Evolutionary conservation across 2,113 vertebrate species (phyloP).

Genomic region (Ramphastos sulfuratus): DNA sequence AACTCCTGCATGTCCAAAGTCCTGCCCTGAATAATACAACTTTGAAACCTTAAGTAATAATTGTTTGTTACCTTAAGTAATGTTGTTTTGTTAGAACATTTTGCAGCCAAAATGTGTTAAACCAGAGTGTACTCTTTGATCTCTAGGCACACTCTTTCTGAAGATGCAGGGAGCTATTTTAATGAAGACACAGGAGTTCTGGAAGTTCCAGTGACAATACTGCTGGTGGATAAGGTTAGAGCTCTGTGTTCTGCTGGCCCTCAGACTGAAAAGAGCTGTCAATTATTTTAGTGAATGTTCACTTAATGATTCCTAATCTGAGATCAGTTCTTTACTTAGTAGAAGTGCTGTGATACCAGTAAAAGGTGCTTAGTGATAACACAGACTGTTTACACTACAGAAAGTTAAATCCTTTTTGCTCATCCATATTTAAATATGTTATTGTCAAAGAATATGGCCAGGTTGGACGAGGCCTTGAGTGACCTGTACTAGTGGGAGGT

Average conservation of each 20-base stretch:
- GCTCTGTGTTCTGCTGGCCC: not conserved
- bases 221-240: conserved; percentile 85
- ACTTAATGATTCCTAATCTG: not conserved
- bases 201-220: conserved; percentile 83
- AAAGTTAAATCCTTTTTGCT: not conserved
- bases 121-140: not conserved
- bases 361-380: not conserved
- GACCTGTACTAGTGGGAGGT: too few relatives aligned
- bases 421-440: not conserved
- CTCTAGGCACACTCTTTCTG: conserved; percentile 79
- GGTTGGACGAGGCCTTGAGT: too few relatives aligned
- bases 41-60: not conserved
- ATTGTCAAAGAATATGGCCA: not conserved
- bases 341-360: not conserved
- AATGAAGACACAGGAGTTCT: conserved; percentile 83
- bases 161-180: conserved; percentile 84
- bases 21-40: not conserved
- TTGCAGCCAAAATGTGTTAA: too few relatives aligned
- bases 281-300: not conserved
- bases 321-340: not conserved
- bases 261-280: not conserved
- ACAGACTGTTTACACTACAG: not conserved
- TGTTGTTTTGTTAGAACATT: too few relatives aligned
- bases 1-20: not conserved
- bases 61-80: not conserved